These are phyloP conservation scores for Leucophenga varia DNA, from an alignment of 1,140 invertebrate genomes.

Conservation along the genomic window DNA sequence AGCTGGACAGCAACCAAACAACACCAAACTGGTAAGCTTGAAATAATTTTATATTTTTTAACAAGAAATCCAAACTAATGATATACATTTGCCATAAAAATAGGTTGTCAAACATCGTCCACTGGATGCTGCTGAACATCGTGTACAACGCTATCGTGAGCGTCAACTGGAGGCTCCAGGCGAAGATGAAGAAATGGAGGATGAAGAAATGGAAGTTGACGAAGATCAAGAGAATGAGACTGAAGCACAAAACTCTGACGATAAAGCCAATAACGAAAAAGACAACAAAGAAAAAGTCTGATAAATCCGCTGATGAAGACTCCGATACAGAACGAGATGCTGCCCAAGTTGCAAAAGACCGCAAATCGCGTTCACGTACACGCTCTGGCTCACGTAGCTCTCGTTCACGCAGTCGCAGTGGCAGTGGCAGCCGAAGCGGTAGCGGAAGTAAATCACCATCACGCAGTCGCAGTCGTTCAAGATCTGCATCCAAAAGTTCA, in stretches of 20 bases:
- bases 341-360: conserved; percentile 52
- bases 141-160: conserved; percentile 83
- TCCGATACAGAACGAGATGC: conserved; percentile 54
- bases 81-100: conserved; percentile 29
- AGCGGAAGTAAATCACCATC: conserved; percentile 13
- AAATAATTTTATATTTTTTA: background rate
- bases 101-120: conserved; percentile 84
- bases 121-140: conserved; percentile 82
- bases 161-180: conserved; percentile 85
- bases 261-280: conserved; percentile 38
- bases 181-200: conserved; percentile 74
- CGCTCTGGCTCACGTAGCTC: conserved; percentile 29
- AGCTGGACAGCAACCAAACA: conserved; percentile 65
- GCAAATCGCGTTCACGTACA: conserved; percentile 45
- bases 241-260: conserved; percentile 52
- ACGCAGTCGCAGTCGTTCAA: conserved; percentile 43
- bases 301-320: conserved; percentile 48
- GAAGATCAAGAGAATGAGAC: conserved; percentile 62
- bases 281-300: conserved; percentile 48
- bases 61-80: no score
- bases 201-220: conserved; percentile 71
- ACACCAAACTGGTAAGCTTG: conserved; percentile 62
- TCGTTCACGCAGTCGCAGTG: conserved; percentile 34
- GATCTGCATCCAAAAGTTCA: conserved; percentile 51
- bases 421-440: conserved; percentile 17